Evolutionary conservation across 2,113 vertebrate genomes (phyloP).

Genomic region (Hyaena hyaena): DNA sequence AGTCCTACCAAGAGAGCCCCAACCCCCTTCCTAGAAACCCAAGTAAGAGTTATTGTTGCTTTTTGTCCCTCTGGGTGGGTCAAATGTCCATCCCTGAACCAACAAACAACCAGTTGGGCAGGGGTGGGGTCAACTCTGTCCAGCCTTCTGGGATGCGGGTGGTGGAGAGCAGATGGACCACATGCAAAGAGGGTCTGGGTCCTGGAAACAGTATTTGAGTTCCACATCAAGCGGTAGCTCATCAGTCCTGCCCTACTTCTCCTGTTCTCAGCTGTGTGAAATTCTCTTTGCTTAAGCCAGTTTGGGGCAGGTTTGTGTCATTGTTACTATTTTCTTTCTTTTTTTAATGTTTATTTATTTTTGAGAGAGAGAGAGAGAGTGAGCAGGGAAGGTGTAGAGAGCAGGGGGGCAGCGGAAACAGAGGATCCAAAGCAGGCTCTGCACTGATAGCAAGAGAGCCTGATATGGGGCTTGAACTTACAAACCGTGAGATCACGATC

Average conservation of each 20-base stretch:
- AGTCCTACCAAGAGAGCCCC: background rate
- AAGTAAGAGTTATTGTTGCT: background rate
- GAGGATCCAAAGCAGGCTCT: no score
- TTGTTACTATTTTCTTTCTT: background rate
- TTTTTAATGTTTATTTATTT: no score
- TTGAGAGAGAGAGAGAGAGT: no score
- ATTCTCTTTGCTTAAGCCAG: background rate
- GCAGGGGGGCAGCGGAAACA: no score
- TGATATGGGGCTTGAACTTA: no score
- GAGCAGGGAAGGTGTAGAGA: no score
- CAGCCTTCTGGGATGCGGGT: background rate
- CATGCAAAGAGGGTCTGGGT: fast-evolving
- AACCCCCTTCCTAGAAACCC: background rate
- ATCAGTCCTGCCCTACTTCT: background rate
- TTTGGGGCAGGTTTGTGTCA: background rate
- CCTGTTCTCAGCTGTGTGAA: background rate
- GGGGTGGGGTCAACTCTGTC: background rate
- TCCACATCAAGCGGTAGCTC: background rate
- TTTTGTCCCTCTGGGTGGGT: background rate
- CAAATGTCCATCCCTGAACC: background rate
- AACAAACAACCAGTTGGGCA: background rate
- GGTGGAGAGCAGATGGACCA: no score
- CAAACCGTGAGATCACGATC: no score
- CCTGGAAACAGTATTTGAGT: background rate
- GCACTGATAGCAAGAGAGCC: no score